These are phyloP conservation scores for Prolemur simus DNA, from an alignment of 2,113 vertebrate genomes.

Conservation along the genomic window DNA sequence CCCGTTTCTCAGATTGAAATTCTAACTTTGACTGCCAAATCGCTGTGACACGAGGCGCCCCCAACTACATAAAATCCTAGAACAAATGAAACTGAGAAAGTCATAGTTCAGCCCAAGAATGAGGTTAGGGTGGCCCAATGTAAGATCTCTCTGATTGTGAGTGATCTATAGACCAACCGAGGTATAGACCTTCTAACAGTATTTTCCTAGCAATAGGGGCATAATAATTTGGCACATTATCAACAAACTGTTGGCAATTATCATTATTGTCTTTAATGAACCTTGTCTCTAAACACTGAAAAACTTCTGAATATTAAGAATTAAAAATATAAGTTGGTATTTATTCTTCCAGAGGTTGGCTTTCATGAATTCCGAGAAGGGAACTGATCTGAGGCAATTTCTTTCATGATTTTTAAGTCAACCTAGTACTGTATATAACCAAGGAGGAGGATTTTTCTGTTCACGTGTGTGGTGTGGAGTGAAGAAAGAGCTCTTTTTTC, in stretches of 20 bases:
- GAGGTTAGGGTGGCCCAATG: not conserved
- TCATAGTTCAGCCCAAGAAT: not conserved
- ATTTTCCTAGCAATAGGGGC: not conserved
- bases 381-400: not conserved
- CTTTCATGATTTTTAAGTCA: constrained; percentile 29
- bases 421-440: not conserved
- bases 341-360: constrained; percentile 30
- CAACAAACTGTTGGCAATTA: not conserved
- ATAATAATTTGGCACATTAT: not conserved
- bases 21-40: not conserved
- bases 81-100: not conserved
- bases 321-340: not conserved
- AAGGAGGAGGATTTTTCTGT: not conserved
- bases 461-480: not conserved
- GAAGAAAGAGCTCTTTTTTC: not conserved
- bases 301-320: not conserved
- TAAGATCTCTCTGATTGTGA: not conserved
- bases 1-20: not conserved
- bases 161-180: not conserved
- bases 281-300: not conserved
- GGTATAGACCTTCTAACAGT: not conserved
- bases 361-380: constrained; percentile 58
- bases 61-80: not conserved
- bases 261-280: constrained; percentile 17
- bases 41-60: not conserved